phyloP scores from a whole-genome alignment of 30 jellyfish, hydroid and myxozoan genomes.

The Pseudorhiza aurosa region DNA sequence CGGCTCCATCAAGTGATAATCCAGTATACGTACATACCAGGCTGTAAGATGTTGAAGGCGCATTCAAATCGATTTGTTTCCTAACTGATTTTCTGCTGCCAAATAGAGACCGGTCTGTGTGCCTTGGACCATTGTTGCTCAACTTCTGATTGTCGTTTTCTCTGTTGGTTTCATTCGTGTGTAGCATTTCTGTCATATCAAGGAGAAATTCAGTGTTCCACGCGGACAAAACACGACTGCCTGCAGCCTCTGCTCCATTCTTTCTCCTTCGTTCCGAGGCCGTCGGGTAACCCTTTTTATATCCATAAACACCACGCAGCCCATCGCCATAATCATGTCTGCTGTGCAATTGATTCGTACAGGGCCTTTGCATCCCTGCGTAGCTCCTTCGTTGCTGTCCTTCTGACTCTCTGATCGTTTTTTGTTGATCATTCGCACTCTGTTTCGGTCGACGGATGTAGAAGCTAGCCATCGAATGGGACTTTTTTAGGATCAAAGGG shows the following conservation, averaged over 20 bases:
- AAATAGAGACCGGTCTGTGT: no score
- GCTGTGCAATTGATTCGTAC: background rate
- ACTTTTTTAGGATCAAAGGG: background rate
- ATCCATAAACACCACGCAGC: no score
- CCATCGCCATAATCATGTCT: background rate
- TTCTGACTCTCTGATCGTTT: background rate
- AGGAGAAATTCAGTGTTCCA: conserved; percentile 49
- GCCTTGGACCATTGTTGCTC: no score
- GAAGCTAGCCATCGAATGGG: background rate
- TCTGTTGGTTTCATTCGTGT: no score
- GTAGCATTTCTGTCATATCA: conserved; percentile 39
- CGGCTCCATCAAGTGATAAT: no score
- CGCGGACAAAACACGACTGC: background rate
- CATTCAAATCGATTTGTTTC: no score
- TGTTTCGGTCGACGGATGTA: background rate
- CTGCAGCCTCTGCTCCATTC: background rate
- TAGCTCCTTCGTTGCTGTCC: background rate
- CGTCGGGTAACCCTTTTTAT: no score
- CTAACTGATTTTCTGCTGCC: no score
- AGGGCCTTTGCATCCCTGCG: background rate
- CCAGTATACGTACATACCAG: no score
- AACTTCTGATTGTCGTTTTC: no score
- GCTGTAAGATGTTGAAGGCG: no score
- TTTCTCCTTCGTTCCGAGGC: background rate
- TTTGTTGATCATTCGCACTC: background rate